Base-by-base conservation (phyloP, 2,797 vertebrate genomes). In the Caiman crocodilus region DNA sequence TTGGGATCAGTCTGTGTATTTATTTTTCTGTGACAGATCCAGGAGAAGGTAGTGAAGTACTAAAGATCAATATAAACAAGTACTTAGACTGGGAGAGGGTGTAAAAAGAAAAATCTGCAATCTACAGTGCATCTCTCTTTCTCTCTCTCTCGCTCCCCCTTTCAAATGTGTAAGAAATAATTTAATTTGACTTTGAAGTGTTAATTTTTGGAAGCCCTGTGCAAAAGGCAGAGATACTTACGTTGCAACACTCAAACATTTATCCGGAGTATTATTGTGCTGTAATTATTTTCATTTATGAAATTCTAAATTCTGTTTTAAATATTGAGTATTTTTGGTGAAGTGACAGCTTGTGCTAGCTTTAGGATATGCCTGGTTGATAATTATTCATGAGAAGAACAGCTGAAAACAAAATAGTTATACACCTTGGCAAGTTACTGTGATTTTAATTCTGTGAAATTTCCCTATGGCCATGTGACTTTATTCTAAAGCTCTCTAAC, bases 311-410 rank as follows among this genome's bases (percentile, higher is more conserved):
- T 98, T 98, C 97, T 89, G 96, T 97, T 98, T 98, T 98, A 98
- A 98, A 98, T 98, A 98, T 98, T 98, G 98, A 98, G 97, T 97
- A 98, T 98, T 98, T 93, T 98, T 98, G 97, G 98, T 98, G 98
- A 98, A 97, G 97, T 98, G 98, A 98, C 98, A 99, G 98, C 98
- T 98, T 98, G 98, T 97, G 97, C 97, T 98, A 98, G 98, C 98
- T 98, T 98, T 98, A 98, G 98, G 98, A 98, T 97, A 98, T 98
- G 97, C 95, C 97, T 97, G 97, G 96, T 96, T 98, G 97, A 97
- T 98, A 98, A 98, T 98, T 98, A 99, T 98, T 98, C 98, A 98
- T 98, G 98, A 98, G 98, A 97, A 96, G 97, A 98, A 98, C 98
- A 98, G 97, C 97, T 98, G 98, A 98, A 98, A 98, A 98, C 98